phyloP scores from a whole-genome alignment of 2,888 invertebrate genomes.

The Cryptosula pallasiana region DNA sequence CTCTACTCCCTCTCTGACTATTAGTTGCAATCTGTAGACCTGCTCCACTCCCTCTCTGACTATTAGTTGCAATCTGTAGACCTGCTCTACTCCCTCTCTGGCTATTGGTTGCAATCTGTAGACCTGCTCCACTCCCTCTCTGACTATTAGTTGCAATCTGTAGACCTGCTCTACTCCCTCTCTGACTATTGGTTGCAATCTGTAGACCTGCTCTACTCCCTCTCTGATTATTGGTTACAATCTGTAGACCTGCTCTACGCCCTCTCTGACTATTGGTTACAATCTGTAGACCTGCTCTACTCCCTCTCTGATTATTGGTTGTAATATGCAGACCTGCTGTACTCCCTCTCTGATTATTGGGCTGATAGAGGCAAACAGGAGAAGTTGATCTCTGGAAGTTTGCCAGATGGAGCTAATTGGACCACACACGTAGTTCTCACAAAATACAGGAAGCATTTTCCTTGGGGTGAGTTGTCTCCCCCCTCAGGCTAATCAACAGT shows the following conservation, averaged over 20 bases:
- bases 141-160: slow-evolving; percentile 1
- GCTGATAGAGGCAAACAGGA: not conserved
- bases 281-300: not conserved
- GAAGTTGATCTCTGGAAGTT: not conserved
- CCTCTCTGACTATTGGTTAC: slow-evolving; percentile 2
- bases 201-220: not conserved
- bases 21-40: not conserved
- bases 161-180: not conserved
- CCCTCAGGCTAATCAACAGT: too few species aligned
- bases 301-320: slow-evolving; percentile 11
- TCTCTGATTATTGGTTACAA: slow-evolving; percentile 13
- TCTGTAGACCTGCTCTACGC: not conserved
- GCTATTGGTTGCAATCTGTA: slow-evolving; percentile 9
- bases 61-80: slow-evolving; percentile 16
- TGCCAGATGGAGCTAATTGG: not conserved
- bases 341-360: slow-evolving; percentile 13
- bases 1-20: not conserved
- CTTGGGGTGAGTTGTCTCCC: slow-evolving; percentile 18
- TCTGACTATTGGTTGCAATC: slow-evolving; percentile 9
- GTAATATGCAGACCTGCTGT: not conserved
- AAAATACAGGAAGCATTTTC: not conserved
- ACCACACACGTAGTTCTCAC: not conserved
- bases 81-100: not conserved
- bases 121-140: not conserved
- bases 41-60: not conserved